phyloP scores from a whole-genome alignment of 2,888 invertebrate genomes.

The Plebejus argus region DNA sequence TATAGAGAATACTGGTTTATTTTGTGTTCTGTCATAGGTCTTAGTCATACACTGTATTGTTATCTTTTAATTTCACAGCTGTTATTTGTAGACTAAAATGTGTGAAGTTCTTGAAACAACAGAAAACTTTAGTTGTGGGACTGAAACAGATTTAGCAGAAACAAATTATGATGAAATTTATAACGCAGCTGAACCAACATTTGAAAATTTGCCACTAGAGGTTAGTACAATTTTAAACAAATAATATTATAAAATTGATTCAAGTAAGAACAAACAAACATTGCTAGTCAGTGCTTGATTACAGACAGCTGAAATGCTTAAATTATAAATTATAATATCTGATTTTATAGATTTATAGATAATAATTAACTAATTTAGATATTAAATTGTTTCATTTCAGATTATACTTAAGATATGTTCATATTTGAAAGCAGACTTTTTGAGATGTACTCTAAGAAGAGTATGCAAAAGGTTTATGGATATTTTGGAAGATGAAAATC shows the following conservation, averaged over 20 bases:
- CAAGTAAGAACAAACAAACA: neutral
- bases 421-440: conserved; percentile 78
- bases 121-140: conserved; percentile 54
- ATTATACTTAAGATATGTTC: conserved; percentile 83
- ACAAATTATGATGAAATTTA: conserved; percentile 45
- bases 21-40: conserved; percentile 30
- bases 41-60: conserved; percentile 37
- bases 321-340: neutral
- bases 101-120: conserved; percentile 59
- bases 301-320: neutral
- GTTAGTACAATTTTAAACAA: conserved; percentile 44
- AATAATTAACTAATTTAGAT: neutral
- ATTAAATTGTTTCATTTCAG: conserved; percentile 50
- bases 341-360: neutral
- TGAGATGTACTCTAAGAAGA: conserved; percentile 75
- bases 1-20: conserved; percentile 39
- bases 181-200: conserved; percentile 51
- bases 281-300: neutral
- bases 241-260: neutral
- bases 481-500: conserved; percentile 77
- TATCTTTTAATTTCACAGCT: conserved; percentile 25
- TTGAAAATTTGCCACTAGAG: conserved; percentile 71
- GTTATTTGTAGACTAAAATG: conserved; percentile 25
- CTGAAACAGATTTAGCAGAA: conserved; percentile 50
- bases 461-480: conserved; percentile 80